A percentile compares a stretch with the other conserved stretches of the same genome.
Conservation (phyloP, 2,888 invertebrate species). For the Macaria liturata region DNA sequence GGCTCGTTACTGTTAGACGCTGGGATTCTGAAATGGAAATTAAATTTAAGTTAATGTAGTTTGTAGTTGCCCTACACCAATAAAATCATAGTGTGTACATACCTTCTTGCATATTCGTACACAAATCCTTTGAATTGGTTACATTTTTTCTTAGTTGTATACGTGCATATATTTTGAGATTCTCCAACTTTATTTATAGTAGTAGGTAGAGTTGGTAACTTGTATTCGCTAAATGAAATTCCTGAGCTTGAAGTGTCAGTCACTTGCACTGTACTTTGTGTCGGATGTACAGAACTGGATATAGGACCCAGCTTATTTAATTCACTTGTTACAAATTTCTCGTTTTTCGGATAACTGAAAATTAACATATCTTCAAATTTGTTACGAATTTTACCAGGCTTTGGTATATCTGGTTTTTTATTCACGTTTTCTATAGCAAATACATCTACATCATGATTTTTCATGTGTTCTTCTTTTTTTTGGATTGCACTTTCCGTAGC, state of each 20-base stretch:
- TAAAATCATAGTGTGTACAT: constrained; percentile 14
- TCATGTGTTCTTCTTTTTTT: constrained; percentile 7
- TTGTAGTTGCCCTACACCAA: background rate
- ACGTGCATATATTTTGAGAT: constrained; percentile 36
- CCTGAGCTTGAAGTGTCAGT: constrained; percentile 18
- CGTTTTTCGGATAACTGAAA: constrained; percentile 30
- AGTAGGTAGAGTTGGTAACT: constrained; percentile 4
- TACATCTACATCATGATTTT: constrained; percentile 7
- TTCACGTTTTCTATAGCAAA: constrained; percentile 9
- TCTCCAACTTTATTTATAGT: constrained; percentile 20
- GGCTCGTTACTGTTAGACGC: constrained; percentile 30
- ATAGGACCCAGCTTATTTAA: constrained; percentile 13
- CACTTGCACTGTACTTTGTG: constrained; percentile 2
- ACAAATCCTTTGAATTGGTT: constrained; percentile 50
- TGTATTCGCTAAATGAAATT: constrained; percentile 15
- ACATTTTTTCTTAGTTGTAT: constrained; percentile 57
- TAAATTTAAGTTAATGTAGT: background rate
- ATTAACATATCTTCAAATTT: constrained; percentile 28
- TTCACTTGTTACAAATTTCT: constrained; percentile 15
- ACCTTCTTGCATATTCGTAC: constrained; percentile 38
- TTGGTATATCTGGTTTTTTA: constrained; percentile 8
- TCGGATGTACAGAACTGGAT: background rate
- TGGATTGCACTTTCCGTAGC: constrained; percentile 2
- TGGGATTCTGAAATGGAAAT: constrained; percentile 36
- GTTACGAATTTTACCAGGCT: constrained; percentile 13